Base-by-base conservation (phyloP, 2,113 vertebrate species). In the Solea senegalensis region DNA sequence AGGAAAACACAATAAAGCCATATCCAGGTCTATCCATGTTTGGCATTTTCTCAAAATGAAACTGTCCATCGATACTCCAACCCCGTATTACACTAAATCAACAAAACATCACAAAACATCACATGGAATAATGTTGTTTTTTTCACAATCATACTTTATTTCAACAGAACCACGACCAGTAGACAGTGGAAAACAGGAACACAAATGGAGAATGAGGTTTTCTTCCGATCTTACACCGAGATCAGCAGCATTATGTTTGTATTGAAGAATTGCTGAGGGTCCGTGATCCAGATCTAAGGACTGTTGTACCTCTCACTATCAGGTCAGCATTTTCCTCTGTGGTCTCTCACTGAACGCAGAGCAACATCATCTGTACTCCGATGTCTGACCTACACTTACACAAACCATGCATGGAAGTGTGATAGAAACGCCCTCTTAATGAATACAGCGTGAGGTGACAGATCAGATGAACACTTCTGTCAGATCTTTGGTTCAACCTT, bases 131-230 rank as follows among this genome's bases (percentile, higher is more conserved):
- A 48, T 13, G 11, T 48, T 46, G 9, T 63, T 56, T 41, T 54
- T 59, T 81, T 73, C 52, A 81, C 46, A 72, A 70, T 62, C 59
- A 43, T 49, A 61, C 44, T 89, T 89, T 86, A 90, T 89, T 86
- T 76, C 45, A 59, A 72, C 58, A 77, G 56, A 78, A 73, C 64
- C 11, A 75, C 40, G 75, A 78, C 56, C 65, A 58, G 40, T 6
- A 64, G 26, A 71, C 54, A 14, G 40, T 65, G 59, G 78, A 76
- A 77, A 77, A 14, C 49, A 67, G 56, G 50, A 43, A 60, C 66
- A 64, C 13, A 72, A 71, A 45, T 9, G 3, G 40, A 68, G 46
- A 70, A 66, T 12, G 43, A 67, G n/a, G 52, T 71, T 58, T 40
- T 61, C 52, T 39, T 69, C 41, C 60, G 9, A 55, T 62, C 28